These are phyloP conservation scores for Camptogramma bilineatum DNA, from an alignment of 2,888 invertebrate species.

Conservation along the genomic window DNA sequence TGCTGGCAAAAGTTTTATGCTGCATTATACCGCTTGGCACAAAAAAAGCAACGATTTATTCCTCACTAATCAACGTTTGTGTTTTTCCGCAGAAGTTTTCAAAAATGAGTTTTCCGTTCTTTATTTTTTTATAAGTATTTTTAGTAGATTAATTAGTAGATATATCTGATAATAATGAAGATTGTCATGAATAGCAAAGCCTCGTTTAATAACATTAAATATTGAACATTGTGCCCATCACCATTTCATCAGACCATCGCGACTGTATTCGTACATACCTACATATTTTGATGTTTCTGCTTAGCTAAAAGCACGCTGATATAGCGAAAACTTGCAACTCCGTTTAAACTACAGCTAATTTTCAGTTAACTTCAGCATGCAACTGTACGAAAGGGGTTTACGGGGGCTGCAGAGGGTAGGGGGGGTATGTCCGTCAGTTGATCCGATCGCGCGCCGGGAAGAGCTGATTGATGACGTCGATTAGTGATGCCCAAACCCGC, in stretches of 20 bases:
- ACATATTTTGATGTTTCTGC: neutral
- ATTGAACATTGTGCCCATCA: neutral
- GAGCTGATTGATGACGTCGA: constrained; percentile 84
- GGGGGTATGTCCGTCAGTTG: constrained; percentile 73
- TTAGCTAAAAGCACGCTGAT: neutral
- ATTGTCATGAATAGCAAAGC: neutral
- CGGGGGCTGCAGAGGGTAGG: constrained; percentile 40
- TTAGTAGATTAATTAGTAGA: neutral
- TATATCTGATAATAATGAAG: neutral
- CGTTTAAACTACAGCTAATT: neutral
- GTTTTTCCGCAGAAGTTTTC: neutral
- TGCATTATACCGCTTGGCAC: constrained; percentile 1
- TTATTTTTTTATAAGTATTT: neutral
- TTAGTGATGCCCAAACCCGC: constrained; percentile 82
- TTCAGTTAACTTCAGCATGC: constrained; percentile 26
- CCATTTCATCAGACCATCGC: neutral
- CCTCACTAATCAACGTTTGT: neutral
- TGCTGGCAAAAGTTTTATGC: constrained; percentile 13
- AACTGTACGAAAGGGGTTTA: constrained; percentile 45
- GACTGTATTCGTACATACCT: too few relatives aligned
- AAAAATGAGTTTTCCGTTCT: too few relatives aligned
- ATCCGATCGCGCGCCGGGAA: constrained; percentile 73
- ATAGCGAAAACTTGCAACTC: neutral
- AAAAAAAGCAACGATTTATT: neutral
- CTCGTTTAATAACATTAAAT: neutral